These are phyloP conservation scores for Nibea albiflora DNA, from an alignment of 2,113 vertebrate genomes.

Conservation along the genomic window DNA sequence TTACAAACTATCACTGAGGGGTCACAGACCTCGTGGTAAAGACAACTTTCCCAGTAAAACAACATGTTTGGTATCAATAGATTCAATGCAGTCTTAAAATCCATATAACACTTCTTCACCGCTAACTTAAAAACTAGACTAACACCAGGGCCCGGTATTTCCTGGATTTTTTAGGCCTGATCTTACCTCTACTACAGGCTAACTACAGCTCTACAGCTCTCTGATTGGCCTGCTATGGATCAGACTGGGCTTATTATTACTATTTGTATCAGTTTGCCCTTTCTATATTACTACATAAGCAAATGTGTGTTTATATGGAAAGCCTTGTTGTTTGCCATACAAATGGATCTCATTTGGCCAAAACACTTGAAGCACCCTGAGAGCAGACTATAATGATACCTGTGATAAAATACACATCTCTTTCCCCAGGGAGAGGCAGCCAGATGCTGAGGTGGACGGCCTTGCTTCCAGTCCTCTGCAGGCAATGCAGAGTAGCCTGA, in stretches of 20 bases:
- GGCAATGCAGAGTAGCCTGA: slow-evolving; percentile 61
- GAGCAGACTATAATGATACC: slow-evolving; percentile 14
- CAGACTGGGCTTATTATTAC: not conserved
- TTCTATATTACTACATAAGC: not conserved
- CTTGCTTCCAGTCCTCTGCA: slow-evolving; percentile 76
- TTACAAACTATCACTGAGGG: too few relatives aligned
- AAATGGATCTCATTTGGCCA: slow-evolving; percentile 8
- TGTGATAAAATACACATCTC: slow-evolving; percentile 10
- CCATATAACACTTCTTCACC: too few relatives aligned
- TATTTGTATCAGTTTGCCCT: not conserved
- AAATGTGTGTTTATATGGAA: not conserved
- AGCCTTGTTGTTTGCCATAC: not conserved
- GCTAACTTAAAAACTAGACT: too few relatives aligned
- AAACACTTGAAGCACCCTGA: slow-evolving; percentile 4
- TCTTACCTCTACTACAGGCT: too few relatives aligned
- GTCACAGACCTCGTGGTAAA: too few relatives aligned
- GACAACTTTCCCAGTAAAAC: too few relatives aligned
- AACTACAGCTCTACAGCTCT: not conserved
- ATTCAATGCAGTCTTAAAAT: too few relatives aligned
- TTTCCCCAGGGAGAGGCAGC: slow-evolving; percentile 84
- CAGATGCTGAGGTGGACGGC: slow-evolving; percentile 83
- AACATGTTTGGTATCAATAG: too few relatives aligned
- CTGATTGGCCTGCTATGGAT: not conserved
- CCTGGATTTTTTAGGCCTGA: too few relatives aligned
- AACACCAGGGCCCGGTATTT: too few relatives aligned